Evolutionary conservation across 2,113 vertebrate genomes (phyloP).

Genomic region (Otus sunia): DNA sequence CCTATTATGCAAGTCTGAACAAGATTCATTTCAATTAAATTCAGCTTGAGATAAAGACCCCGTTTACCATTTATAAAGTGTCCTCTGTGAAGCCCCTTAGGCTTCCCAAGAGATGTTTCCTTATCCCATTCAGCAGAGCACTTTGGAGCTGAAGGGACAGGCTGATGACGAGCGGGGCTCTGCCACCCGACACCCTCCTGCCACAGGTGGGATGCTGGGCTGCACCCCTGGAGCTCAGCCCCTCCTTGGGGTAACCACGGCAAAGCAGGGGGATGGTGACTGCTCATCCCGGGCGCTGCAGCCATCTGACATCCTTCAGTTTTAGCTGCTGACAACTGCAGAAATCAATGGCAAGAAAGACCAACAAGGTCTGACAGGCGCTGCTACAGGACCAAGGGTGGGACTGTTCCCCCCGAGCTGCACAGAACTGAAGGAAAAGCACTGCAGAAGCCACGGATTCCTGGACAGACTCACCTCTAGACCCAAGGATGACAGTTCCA

Average conservation of each 20-base stretch:
- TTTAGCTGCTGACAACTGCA: background rate
- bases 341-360: background rate
- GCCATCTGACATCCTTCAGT: background rate
- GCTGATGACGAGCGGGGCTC: background rate
- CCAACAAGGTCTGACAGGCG: rapidly evolving
- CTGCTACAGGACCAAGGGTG: rapidly evolving
- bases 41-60: background rate
- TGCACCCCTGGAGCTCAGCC: background rate
- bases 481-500: background rate
- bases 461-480: no score
- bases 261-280: background rate
- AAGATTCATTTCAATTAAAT: background rate
- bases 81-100: background rate
- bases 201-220: background rate
- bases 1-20: background rate
- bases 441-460: rapidly evolving
- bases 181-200: rapidly evolving
- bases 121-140: background rate
- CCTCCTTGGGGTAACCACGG: rapidly evolving
- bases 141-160: background rate
- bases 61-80: background rate
- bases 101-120: background rate
- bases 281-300: background rate
- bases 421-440: background rate
- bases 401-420: background rate